Evolutionary conservation across 2,888 invertebrate genomes (phyloP).

Genomic region (Sepiola atlantica): DNA sequence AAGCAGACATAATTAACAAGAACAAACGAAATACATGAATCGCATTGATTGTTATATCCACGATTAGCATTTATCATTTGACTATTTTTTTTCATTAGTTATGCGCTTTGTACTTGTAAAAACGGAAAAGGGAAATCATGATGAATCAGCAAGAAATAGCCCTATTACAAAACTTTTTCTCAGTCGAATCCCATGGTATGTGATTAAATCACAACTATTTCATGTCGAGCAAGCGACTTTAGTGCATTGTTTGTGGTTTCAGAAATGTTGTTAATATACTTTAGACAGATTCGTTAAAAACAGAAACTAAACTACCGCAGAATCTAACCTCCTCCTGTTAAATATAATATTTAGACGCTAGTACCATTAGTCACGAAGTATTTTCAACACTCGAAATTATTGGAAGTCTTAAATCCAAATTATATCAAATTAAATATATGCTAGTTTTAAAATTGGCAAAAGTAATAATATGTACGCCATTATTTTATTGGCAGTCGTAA

Average conservation of each 20-base stretch:
- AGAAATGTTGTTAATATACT: background rate
- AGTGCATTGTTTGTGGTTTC: background rate
- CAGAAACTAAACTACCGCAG: too few species aligned
- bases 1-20: slow-evolving; percentile 32
- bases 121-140: background rate
- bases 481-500: too few species aligned
- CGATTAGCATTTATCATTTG: background rate
- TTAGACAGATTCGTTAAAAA: background rate
- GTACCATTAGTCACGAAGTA: too few species aligned
- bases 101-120: background rate
- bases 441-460: background rate
- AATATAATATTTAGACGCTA: too few species aligned
- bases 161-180: background rate
- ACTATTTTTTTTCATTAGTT: background rate
- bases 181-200: background rate
- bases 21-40: slow-evolving; percentile 10
- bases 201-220: background rate
- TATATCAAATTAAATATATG: too few species aligned
- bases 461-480: background rate
- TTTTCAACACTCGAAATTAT: too few species aligned
- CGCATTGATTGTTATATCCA: slow-evolving; percentile 16
- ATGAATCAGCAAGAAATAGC: slow-evolving; percentile 11
- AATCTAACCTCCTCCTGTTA: too few species aligned
- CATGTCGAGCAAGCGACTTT: background rate
- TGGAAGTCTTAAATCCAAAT: too few species aligned